Base-by-base conservation (phyloP, 2,888 invertebrate species). In the Orchesellides sinensis region DNA sequence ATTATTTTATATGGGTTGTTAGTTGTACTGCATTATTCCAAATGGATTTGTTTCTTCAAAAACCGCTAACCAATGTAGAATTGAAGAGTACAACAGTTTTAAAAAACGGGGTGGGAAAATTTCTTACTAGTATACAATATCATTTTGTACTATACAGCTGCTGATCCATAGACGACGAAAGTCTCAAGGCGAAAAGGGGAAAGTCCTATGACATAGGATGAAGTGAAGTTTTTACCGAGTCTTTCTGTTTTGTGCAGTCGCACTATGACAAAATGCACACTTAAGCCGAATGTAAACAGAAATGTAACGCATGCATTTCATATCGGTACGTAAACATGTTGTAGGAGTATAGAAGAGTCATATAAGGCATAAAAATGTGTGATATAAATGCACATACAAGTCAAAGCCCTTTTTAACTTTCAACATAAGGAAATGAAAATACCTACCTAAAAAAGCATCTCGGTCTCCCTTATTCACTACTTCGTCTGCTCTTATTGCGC, bases 151-250 rank as follows among this genome's bases (percentile, higher is more conserved):
- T 5, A 8, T 5, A 40, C 40, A 5, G 40, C n/a, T n/a, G n/a
- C n/a, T n/a, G n/a, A n/a, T n/a, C n/a, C n/a, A n/a, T n/a, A n/a
- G n/a, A n/a, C n/a, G n/a, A n/a, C n/a, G 10, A 23, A 35, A 65
- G 65, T 52, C 77, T 75, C 66, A 75, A 66, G 75, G 74, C 63
- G 27, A 56, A 77, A 66, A 75, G 66, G 75, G 75, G 75, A 75
- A 75, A 75, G 75, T 75, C 66, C 70, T 69, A 14, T n/a, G n/a
- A n/a, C 68, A 40, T 52, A 52, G 32, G 52, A 69, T 69, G 52
- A 21, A 59, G 27, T 27, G n/a, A 14, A 23, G 4, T 27, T 27
- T 10, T 59, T 21, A 25, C 54, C 14, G 35, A 35, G 35, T 23
- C 54, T 17, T 49, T 17, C 10, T 17, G n/a, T 49, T 17, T 61